Percentiles rank a stretch among this genome's conserved stretches.
phyloP scores from a whole-genome alignment of 2,888 invertebrate genomes.

The Siphonodentalium dalli region DNA sequence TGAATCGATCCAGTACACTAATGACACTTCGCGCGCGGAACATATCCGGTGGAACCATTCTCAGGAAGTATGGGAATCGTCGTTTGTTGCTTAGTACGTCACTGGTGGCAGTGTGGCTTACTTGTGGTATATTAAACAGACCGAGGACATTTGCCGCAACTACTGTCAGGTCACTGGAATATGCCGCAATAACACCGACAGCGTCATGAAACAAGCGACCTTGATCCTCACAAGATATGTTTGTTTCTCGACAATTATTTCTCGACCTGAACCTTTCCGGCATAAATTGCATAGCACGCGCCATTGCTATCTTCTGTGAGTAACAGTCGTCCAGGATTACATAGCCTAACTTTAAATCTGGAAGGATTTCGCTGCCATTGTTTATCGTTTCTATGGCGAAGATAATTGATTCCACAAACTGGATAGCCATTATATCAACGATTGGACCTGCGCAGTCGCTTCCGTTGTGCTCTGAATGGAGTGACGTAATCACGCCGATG shows the following conservation, averaged over 20 bases:
- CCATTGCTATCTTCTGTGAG: slow-evolving; percentile 33
- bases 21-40: slow-evolving; percentile 49
- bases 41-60: slow-evolving; percentile 54
- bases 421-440: slow-evolving; percentile 24
- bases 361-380: slow-evolving; percentile 29
- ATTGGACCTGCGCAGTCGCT: slow-evolving; percentile 25
- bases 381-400: slow-evolving; percentile 41
- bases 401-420: slow-evolving; percentile 35
- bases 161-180: slow-evolving; percentile 48
- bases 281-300: slow-evolving; percentile 42
- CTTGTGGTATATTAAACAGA: slow-evolving; percentile 47
- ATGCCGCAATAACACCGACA: slow-evolving; percentile 50
- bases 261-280: slow-evolving; percentile 20
- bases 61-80: slow-evolving; percentile 50
- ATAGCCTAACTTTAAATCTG: slow-evolving; percentile 35
- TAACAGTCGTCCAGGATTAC: slow-evolving; percentile 42
- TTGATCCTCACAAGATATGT: not conserved
- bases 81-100: slow-evolving; percentile 51
- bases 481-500: slow-evolving; percentile 41
- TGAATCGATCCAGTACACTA: slow-evolving; percentile 58
- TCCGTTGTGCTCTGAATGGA: slow-evolving; percentile 30
- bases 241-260: not conserved
- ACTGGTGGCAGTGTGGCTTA: slow-evolving; percentile 50
- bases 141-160: slow-evolving; percentile 48
- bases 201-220: slow-evolving; percentile 41